Evolutionary conservation across 2,888 invertebrate genomes (phyloP).

Genomic region (Cenopis cana): DNA sequence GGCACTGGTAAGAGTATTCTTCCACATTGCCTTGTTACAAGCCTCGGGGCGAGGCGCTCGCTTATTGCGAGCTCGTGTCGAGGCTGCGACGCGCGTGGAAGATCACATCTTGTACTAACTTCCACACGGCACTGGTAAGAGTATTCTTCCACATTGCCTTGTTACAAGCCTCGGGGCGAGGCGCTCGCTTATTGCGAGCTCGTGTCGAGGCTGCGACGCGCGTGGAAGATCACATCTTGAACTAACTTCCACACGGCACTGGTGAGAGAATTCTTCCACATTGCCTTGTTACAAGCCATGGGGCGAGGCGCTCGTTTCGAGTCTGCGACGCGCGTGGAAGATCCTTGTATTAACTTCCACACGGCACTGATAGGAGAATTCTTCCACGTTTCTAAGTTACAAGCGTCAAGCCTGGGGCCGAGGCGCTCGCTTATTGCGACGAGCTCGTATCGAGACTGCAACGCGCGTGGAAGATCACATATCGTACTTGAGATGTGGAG

Average conservation of each 20-base stretch:
- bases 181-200: conserved; percentile 93
- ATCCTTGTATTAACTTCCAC: conserved; percentile 81
- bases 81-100: conserved; percentile 93
- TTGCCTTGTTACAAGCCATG: neutral
- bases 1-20: conserved; percentile 87
- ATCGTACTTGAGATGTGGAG: too few relatives aligned
- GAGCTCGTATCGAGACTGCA: conserved; percentile 92
- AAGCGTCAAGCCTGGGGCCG: conserved; percentile 91
- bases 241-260: conserved; percentile 92
- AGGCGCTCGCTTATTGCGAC: conserved; percentile 92
- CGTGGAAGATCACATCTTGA: conserved; percentile 92
- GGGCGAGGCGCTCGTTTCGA: conserved; percentile 91
- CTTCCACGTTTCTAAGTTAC: conserved; percentile 98
- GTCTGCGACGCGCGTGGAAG: conserved; percentile 92
- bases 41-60: neutral
- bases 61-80: conserved; percentile 91
- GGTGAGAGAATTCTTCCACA: conserved; percentile 79
- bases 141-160: too few relatives aligned
- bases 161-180: conserved; percentile 58
- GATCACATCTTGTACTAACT: conserved; percentile 90
- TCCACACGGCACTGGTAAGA: conserved; percentile 86
- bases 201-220: conserved; percentile 90
- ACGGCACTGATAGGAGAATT: conserved; percentile 83
- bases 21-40: neutral
- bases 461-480: conserved; percentile 92